A percentile compares a stretch with the other conserved stretches of the same genome.
phyloP scores from a whole-genome alignment of 2,797 vertebrate species.

The Paedocypris micromegethes region DNA sequence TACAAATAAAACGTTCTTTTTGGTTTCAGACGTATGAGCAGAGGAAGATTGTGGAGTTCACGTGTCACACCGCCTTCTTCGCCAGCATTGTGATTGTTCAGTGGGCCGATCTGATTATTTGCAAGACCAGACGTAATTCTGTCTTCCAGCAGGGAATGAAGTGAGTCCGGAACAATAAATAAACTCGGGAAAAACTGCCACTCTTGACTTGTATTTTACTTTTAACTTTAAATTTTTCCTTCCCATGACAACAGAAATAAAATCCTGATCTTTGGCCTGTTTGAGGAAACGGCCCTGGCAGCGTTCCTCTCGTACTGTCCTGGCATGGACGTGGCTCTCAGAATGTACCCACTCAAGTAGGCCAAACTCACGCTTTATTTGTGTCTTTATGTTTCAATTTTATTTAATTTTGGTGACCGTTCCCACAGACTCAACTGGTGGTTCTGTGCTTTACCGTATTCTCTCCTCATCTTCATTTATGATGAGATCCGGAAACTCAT shows the following conservation, averaged over 20 bases:
- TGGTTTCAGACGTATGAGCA: constrained; percentile 75
- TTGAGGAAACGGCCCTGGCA: constrained; percentile 81
- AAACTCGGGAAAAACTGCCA: neutral
- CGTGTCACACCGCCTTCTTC: constrained; percentile 83
- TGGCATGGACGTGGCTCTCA: constrained; percentile 79
- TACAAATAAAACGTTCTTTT: neutral
- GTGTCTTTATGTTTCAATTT: constrained; percentile 7
- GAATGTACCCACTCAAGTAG: constrained; percentile 78
- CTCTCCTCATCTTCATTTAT: constrained; percentile 82
- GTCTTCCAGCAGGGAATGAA: constrained; percentile 88
- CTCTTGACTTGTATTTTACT: neutral
- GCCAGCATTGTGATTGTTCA: constrained; percentile 83
- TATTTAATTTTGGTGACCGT: neutral
- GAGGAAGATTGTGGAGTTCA: constrained; percentile 84
- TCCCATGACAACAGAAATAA: constrained; percentile 69
- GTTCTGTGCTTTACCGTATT: constrained; percentile 86
- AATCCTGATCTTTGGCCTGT: constrained; percentile 84
- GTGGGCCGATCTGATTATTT: constrained; percentile 83
- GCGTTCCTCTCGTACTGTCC: constrained; percentile 83
- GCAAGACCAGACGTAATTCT: constrained; percentile 82
- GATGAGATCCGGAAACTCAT: constrained; percentile 82
- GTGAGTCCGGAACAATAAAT: constrained; percentile 58
- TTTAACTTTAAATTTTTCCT: neutral
- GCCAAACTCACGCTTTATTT: constrained; percentile 14
- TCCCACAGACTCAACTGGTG: constrained; percentile 74